Conservation (phyloP, 2,888 invertebrate species). For the Sphaerophoria rueppellii region DNA sequence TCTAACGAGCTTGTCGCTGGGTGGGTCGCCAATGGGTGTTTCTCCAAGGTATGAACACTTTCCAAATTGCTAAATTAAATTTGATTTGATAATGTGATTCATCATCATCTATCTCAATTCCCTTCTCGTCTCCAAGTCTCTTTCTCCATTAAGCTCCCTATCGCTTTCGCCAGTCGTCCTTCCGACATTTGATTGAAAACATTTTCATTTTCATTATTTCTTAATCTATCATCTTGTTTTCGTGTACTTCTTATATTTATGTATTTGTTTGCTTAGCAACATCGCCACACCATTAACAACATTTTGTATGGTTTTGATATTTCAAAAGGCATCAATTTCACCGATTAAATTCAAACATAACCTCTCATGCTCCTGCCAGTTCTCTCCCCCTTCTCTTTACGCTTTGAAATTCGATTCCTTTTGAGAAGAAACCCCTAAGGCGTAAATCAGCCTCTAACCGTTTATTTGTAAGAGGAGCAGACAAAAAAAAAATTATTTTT, state of each 20-base stretch:
- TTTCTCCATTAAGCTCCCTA: neutral
- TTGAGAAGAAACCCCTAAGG: neutral
- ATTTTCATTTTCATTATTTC: slow-evolving; percentile 57
- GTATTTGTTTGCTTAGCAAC: slow-evolving; percentile 15
- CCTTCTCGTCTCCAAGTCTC: neutral
- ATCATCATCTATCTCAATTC: slow-evolving; percentile 2
- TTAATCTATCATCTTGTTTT: slow-evolving; percentile 62
- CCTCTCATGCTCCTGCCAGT: neutral
- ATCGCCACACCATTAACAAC: slow-evolving; percentile 55
- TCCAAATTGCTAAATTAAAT: slow-evolving; percentile 11
- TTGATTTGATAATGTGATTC: slow-evolving; percentile 18
- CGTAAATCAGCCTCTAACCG: slow-evolving; percentile 11
- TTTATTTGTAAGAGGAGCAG: neutral
- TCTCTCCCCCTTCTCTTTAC: neutral
- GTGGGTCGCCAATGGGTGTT: neutral
- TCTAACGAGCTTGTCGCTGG: neutral
- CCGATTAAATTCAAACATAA: slow-evolving; percentile 65
- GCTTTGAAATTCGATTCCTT: neutral
- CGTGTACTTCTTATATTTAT: neutral
- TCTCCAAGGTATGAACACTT: neutral
- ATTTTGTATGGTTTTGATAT: slow-evolving; percentile 53
- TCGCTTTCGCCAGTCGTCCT: neutral
- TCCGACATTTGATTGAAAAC: slow-evolving; percentile 36
- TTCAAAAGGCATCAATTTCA: slow-evolving; percentile 68
- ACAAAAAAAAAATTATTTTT: neutral